A percentile compares a stretch with the other conserved stretches of the same genome.
Evolutionary conservation across 2,888 invertebrate genomes (phyloP).

Genomic region (Tetragonula carbonaria): DNA sequence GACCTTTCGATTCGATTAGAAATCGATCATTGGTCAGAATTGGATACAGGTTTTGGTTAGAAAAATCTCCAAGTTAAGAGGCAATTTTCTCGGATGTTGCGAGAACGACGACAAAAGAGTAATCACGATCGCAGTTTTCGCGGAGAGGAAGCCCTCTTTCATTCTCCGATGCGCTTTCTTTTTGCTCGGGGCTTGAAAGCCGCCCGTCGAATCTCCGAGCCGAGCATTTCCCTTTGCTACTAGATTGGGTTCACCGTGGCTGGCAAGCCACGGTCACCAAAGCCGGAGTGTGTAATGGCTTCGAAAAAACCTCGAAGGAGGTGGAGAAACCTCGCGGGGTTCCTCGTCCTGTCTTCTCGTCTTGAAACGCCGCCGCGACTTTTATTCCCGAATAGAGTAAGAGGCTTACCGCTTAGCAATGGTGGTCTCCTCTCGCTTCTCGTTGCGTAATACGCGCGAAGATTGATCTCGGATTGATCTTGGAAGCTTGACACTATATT

Average conservation of each 20-base stretch:
- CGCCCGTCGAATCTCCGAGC: slow-evolving; percentile 20
- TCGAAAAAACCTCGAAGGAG: slow-evolving; percentile 49
- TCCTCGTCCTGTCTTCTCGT: not conserved
- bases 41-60: too few species aligned
- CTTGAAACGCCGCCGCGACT: slow-evolving; percentile 24
- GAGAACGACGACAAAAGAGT: not conserved
- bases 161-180: not conserved
- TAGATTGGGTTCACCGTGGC: not conserved
- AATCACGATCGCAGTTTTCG: not conserved
- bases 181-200: not conserved
- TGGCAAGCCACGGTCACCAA: slow-evolving; percentile 19
- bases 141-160: not conserved
- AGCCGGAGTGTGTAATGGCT: slow-evolving; percentile 45
- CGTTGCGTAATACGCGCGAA: slow-evolving; percentile 39
- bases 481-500: not conserved
- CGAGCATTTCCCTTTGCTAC: slow-evolving; percentile 20
- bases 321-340: slow-evolving; percentile 27
- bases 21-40: too few species aligned
- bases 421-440: not conserved
- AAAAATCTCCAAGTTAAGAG: not conserved
- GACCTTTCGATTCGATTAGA: too few species aligned
- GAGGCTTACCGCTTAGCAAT: slow-evolving; percentile 48
- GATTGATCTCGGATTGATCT: slow-evolving; percentile 22
- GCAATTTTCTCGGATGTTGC: not conserved
- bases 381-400: slow-evolving; percentile 54